Conservation (phyloP, 2,113 vertebrate species). For the Marcusenius ussheri region DNA sequence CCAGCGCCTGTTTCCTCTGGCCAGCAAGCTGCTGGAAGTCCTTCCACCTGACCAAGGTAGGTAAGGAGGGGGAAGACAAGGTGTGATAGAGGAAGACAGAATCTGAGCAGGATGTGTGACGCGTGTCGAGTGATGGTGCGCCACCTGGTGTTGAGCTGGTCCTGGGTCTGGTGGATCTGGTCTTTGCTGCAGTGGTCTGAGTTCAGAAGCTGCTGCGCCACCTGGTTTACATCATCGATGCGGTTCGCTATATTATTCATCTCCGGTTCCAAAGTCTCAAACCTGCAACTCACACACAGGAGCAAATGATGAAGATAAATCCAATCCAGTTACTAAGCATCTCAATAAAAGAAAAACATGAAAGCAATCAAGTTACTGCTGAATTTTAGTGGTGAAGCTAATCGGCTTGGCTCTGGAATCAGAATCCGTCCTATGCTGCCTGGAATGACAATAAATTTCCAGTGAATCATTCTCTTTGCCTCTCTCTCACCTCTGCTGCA, state of each 20-base stretch:
- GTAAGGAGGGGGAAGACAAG: background rate
- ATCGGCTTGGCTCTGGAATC: background rate
- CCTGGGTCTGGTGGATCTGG: constrained; percentile 69
- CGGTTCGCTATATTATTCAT: constrained; percentile 77
- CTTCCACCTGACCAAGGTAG: constrained; percentile 69
- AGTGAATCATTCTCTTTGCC: background rate
- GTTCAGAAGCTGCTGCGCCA: constrained; percentile 69
- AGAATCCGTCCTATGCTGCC: background rate
- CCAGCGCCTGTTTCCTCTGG: constrained; percentile 76
- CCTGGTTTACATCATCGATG: constrained; percentile 73
- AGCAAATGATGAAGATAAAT: background rate
- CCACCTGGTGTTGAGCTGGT: constrained; percentile 71
- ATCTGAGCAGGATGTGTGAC: background rate
- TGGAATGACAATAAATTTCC: background rate
- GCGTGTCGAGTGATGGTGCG: background rate
- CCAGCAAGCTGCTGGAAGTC: constrained; percentile 73
- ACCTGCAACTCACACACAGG: constrained; percentile 54
- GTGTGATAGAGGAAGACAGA: background rate
- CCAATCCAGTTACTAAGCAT: background rate
- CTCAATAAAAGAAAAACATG: background rate
- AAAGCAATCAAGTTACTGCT: background rate
- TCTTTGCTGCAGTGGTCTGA: constrained; percentile 71
- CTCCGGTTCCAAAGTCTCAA: constrained; percentile 89
- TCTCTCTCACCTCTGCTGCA: constrained; percentile 76
- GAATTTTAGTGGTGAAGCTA: background rate